Percentiles rank a stretch among this genome's conserved stretches.
Evolutionary conservation across 2,888 invertebrate species (phyloP).

Genomic region (Ichneumon xanthorius): DNA sequence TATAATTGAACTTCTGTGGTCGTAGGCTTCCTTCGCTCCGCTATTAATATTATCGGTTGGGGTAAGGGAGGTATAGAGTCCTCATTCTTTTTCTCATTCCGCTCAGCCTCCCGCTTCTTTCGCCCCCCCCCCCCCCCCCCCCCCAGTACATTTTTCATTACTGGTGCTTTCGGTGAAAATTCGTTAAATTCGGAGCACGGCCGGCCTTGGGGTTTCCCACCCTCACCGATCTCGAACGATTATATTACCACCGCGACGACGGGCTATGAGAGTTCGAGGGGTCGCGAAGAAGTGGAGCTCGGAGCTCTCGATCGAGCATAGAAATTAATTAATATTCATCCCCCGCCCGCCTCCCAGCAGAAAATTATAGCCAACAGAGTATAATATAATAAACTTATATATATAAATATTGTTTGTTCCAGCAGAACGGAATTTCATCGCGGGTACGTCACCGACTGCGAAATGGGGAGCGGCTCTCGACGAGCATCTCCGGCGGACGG

Average conservation of each 20-base stretch:
- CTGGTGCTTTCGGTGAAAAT: constrained; percentile 52
- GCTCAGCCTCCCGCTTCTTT: constrained; percentile 12
- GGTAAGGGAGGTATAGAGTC: constrained; percentile 49
- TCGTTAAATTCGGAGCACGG: constrained; percentile 61
- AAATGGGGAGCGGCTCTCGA: constrained; percentile 16
- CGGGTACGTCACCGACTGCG: constrained; percentile 7
- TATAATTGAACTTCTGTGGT: constrained; percentile 74
- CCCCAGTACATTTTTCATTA: constrained; percentile 59
- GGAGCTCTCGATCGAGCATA: constrained; percentile 46
- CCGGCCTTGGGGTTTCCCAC: neutral
- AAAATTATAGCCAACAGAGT: constrained; percentile 34
- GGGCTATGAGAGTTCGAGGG: constrained; percentile 29
- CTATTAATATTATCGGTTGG: constrained; percentile 76
- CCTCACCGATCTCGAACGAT: constrained; percentile 7
- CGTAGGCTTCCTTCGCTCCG: constrained; percentile 63
- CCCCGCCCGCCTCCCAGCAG: neutral
- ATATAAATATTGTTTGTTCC: constrained; percentile 21
- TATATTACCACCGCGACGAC: constrained; percentile 55
- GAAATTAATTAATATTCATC: constrained; percentile 62
- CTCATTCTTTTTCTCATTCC: constrained; percentile 42
- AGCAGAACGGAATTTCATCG: constrained; percentile 12
- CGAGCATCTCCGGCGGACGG: constrained; percentile 39
- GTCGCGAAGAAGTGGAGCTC: constrained; percentile 14
- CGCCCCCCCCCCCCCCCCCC: neutral
- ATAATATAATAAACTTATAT: constrained; percentile 23